Base-by-base conservation (phyloP, 2,113 vertebrate genomes). In the Tenrec ecaudatus region DNA sequence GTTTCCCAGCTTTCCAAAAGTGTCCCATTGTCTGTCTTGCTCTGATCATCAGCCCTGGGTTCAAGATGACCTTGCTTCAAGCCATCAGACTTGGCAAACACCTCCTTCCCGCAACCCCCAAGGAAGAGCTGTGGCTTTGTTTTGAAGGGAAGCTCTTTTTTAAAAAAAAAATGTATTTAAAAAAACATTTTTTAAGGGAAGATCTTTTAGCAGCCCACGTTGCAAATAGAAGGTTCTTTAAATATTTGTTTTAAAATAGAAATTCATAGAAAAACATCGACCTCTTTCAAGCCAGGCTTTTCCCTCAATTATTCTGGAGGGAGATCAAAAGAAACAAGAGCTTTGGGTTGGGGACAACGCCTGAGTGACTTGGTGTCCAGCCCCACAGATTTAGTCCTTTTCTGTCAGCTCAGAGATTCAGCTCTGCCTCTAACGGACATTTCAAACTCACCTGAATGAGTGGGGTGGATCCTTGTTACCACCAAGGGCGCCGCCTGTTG, bases 221-320 rank as follows among this genome's bases (percentile, higher is more conserved):
- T 81, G 60, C 77, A 85, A 82, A 76, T 8, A 80, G 82, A 68
- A 95, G 82, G 20, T 40, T 93, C 90, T 93, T 91, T 76, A 86
- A 86, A 92, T 90, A 87, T 81, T 94, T 92, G 27, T 89, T 91
- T 89, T 94, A 79, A 91, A 94, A 77, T 89, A 96, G 89, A 85
- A 77, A 62, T 75, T 66, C 69, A 53, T 64, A 84, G 19, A 66
- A 86, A 94, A 88, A 81, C 33, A 80, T 33, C 57, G 43, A 47
- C 23, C 76, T 23, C 25, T 86, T 93, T 71, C 77, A 83, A 86
- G 33, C 33, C 53, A 79, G 73, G 19, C 22, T 90, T 85, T 77
- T 76, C 71, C 75, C 23, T 40, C 10, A 83, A 43, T 88, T 40
- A 7, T 69, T 71, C 77, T 83, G 71, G 71, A 96, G 38, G 71